Evolutionary conservation across 1,140 invertebrate genomes (phyloP), one percentile per base, ranked within the genome.

Genomic region (Holotrichia oblita): DNA sequence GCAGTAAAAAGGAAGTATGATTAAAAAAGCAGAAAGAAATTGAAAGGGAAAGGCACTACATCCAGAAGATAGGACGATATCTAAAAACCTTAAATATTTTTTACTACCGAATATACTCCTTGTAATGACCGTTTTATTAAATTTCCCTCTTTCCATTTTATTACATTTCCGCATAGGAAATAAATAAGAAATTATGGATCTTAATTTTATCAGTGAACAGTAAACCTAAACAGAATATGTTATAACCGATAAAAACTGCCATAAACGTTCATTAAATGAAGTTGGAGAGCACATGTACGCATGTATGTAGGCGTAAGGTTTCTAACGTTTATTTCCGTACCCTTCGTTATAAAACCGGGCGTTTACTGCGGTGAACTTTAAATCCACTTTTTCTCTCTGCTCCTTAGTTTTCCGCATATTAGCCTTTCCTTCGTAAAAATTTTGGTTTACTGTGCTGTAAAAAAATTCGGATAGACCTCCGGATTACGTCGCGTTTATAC

Each of bases 191-290:
- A 69, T 69, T 69, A 69, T 69, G 61, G 61, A 69, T 69, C 61
- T 69, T 69, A 69, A 69, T 69, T 69, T 69, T 69, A 69, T 69
- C 61, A 69, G 61, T 10, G 22, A 24, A 69, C 61, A 22, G 61
- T 69, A 69, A 69, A 69, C 20, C 61, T 24, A 69, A 69, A 69
- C 61, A 69, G 61, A 69, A 69, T 69, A 69, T 69, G 61, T 69
- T 69, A 69, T 69, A 69, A 69, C 61, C 61, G 22, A 69, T 69
- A 69, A 69, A 69, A 69, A 27, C 20, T 27, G 22, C 22, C 61
- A 34, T 69, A 69, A 69, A 69, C 22, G 61, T 69, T 69, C 61
- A 20, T 69, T 69, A 69, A 69, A 69, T 69, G 20, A 20, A 69
- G 22, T 69, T 22, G 61, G 12, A 22, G 17, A 17, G 59, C 59